Evolutionary conservation across 2,797 vertebrate species (phyloP).

Genomic region (Lagocephalus sceleratus): DNA sequence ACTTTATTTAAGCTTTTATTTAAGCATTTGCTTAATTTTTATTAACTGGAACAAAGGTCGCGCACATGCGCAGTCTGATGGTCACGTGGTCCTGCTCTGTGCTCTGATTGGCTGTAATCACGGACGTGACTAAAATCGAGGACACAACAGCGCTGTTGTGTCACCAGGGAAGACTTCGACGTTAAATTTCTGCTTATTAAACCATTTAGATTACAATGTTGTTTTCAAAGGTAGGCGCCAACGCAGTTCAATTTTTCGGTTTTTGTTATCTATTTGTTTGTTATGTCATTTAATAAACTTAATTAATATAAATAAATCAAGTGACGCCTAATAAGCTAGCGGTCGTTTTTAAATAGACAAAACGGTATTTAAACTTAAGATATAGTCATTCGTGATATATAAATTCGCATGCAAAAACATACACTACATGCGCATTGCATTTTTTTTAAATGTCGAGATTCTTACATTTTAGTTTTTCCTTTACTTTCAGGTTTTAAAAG

Average conservation of each 20-base stretch:
- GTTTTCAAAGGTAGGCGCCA: conserved; percentile 65
- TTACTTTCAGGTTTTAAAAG: conserved; percentile 62
- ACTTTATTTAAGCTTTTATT: too few relatives aligned
- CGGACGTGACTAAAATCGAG: rapidly evolving
- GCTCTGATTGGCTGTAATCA: conserved; percentile 54
- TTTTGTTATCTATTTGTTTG: background rate
- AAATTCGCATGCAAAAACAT: too few relatives aligned
- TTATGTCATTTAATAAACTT: background rate
- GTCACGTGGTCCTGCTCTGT: conserved; percentile 38
- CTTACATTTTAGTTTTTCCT: background rate
- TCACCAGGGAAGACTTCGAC: background rate
- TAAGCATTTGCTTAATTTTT: background rate
- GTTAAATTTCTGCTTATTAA: background rate
- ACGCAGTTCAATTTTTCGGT: background rate
- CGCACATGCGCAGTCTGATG: rapidly evolving
- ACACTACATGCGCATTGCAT: background rate
- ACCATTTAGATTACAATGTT: conserved; percentile 50
- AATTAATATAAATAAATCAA: too few relatives aligned
- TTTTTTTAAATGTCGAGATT: background rate
- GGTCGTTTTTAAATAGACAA: too few relatives aligned
- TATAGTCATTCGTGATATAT: too few relatives aligned
- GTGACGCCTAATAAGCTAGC: too few relatives aligned
- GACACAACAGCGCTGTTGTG: background rate
- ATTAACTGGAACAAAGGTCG: conserved; percentile 66
- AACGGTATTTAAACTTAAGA: too few relatives aligned